Percentiles rank a stretch among this genome's conserved stretches.
phyloP scores from a whole-genome alignment of 2,888 invertebrate species.

The Acanthacorydalis orientalis region DNA sequence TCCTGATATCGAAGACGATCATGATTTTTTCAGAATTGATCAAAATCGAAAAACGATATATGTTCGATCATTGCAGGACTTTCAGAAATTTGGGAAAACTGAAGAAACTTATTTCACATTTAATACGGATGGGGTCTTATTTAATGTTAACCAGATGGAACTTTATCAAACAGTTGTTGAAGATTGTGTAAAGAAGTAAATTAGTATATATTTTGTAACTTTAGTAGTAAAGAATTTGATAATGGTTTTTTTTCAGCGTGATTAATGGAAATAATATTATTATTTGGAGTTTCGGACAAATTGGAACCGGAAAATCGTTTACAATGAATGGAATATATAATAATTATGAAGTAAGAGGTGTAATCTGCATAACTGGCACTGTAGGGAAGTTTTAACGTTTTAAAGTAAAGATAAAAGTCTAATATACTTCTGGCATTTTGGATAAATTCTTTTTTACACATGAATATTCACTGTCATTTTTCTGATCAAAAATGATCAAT shows the following conservation, averaged over 20 bases:
- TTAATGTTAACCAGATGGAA: conserved; percentile 20
- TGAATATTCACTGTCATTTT: no score
- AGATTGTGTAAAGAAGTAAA: conserved; percentile 22
- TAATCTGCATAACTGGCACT: no score
- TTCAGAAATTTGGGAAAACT: conserved; percentile 12
- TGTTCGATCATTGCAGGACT: conserved; percentile 21
- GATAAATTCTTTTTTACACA: no score
- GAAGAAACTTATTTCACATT: conserved; percentile 24
- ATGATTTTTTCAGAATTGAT: conserved; percentile 20
- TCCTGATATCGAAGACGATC: conserved; percentile 16
- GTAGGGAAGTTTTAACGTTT: no score
- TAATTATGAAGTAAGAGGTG: conserved; percentile 13
- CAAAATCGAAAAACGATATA: conserved; percentile 21
- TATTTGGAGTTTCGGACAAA: conserved; percentile 26
- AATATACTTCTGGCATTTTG: no score
- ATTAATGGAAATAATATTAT: conserved; percentile 20
- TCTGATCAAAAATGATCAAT: no score
- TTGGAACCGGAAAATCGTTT: conserved; percentile 24
- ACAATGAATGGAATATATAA: conserved; percentile 20
- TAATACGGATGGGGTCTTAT: conserved; percentile 23
- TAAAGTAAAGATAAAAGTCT: no score
- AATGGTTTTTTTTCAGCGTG: conserved; percentile 14
- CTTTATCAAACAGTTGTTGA: conserved; percentile 19
- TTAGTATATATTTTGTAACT: conserved; percentile 4
- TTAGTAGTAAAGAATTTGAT: not conserved